Conservation (phyloP, 2,888 invertebrate genomes). For the Chymomyza procnemis region DNA sequence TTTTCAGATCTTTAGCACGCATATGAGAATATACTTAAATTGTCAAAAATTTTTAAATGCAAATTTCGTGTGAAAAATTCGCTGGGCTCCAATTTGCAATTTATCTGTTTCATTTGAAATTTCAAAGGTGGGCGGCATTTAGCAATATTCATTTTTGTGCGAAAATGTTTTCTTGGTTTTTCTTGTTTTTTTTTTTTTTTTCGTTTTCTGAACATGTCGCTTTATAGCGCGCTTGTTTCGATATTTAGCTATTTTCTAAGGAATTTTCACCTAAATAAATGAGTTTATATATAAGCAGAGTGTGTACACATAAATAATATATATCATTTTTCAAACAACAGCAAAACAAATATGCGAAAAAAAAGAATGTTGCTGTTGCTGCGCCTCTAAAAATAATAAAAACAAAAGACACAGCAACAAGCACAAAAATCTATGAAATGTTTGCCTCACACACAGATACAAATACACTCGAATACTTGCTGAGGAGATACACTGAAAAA, state of each 20-base stretch:
- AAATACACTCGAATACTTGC: conserved; percentile 7
- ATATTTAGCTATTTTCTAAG: conserved; percentile 49
- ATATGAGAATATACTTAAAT: neutral
- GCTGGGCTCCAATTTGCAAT: conserved; percentile 47
- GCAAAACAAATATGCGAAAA: conserved; percentile 37
- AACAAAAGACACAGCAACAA: conserved; percentile 24
- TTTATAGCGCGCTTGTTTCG: conserved; percentile 17
- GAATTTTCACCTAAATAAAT: conserved; percentile 62
- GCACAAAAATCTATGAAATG: neutral
- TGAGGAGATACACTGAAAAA: conserved; percentile 13
- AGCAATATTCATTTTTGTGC: conserved; percentile 19
- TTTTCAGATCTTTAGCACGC: neutral
- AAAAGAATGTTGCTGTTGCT: conserved; percentile 49
- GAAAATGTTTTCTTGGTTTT: too few relatives aligned
- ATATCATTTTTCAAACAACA: conserved; percentile 42
- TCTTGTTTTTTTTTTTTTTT: conserved; percentile 7
- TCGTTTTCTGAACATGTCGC: conserved; percentile 27
- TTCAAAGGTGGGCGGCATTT: conserved; percentile 17
- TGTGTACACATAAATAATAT: conserved; percentile 15
- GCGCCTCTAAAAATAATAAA: conserved; percentile 62
- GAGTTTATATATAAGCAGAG: conserved; percentile 20
- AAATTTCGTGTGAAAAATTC: conserved; percentile 32
- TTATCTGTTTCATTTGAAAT: conserved; percentile 32
- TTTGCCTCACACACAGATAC: conserved; percentile 8
- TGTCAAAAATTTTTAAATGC: conserved; percentile 9